These are phyloP conservation scores for Caenorhabditis japonica DNA, from an alignment of 2,888 invertebrate genomes.

Conservation along the genomic window DNA sequence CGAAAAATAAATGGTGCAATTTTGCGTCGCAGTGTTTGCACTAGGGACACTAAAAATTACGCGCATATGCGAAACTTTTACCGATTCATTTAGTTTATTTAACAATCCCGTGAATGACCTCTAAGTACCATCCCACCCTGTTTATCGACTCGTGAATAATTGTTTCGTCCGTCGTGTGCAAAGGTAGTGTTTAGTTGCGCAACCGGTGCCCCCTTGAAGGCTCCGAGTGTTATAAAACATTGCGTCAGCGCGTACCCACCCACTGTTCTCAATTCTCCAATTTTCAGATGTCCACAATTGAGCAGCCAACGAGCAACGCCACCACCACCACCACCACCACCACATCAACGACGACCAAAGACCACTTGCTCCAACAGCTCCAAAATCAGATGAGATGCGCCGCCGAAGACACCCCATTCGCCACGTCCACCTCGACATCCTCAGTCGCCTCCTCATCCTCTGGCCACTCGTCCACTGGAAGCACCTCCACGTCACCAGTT, in stretches of 20 bases:
- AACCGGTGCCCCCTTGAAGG: slow-evolving; percentile 3
- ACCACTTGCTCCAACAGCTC: slow-evolving; percentile 19
- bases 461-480: slow-evolving; percentile 16
- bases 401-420: slow-evolving; percentile 17
- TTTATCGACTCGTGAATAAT: slow-evolving; percentile 32
- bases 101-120: too few relatives aligned
- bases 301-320: too few relatives aligned
- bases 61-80: too few relatives aligned
- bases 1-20: too few relatives aligned
- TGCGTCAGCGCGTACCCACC: slow-evolving; percentile 21
- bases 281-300: slow-evolving; percentile 59
- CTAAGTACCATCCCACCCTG: too few relatives aligned
- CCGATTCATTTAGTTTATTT: too few relatives aligned
- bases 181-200: slow-evolving; percentile 52
- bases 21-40: too few relatives aligned
- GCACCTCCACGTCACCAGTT: slow-evolving; percentile 26
- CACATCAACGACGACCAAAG: too few relatives aligned
- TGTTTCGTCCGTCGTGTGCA: slow-evolving; percentile 11
- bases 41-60: too few relatives aligned
- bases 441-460: slow-evolving; percentile 31
- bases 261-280: background rate
- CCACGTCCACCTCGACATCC: slow-evolving; percentile 27
- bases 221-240: slow-evolving; percentile 42
- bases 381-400: slow-evolving; percentile 37
- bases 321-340: too few relatives aligned